phyloP scores from a whole-genome alignment of 92 coral and sea anemone species.

The Heliopora coerulea region DNA sequence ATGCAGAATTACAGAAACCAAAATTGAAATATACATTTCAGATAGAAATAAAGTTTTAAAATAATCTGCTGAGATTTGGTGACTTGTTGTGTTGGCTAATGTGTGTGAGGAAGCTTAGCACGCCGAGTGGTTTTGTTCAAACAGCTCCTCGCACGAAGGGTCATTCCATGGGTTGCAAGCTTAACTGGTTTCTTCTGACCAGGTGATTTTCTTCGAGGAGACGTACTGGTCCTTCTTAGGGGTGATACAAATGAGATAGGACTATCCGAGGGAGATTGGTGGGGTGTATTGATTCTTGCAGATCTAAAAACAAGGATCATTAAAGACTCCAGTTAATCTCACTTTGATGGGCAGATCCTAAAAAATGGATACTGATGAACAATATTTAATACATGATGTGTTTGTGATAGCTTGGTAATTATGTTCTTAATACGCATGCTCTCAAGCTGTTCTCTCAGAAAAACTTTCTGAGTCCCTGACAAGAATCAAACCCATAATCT shows the following conservation, averaged over 20 bases:
- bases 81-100: neutral
- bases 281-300: conserved; percentile 62
- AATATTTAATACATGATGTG: too few relatives aligned
- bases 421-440: too few relatives aligned
- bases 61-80: neutral
- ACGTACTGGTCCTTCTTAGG: conserved; percentile 46
- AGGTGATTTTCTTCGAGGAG: conserved; percentile 52
- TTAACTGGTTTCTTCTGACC: conserved; percentile 42
- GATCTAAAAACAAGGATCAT: conserved; percentile 16
- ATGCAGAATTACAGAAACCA: neutral
- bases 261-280: conserved; percentile 97
- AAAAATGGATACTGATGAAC: too few relatives aligned
- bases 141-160: conserved; percentile 73
- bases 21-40: neutral
- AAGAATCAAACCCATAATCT: too few relatives aligned
- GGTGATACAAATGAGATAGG: conserved; percentile 96
- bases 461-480: too few relatives aligned
- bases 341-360: too few relatives aligned
- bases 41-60: neutral
- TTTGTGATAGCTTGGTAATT: too few relatives aligned
- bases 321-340: too few relatives aligned
- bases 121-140: conserved; percentile 66
- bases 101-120: conserved; percentile 79
- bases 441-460: too few relatives aligned
- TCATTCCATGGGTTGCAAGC: conserved; percentile 72